Evolutionary conservation across 2,888 invertebrate genomes (phyloP).

Genomic region (Tubiluchus corallicola): DNA sequence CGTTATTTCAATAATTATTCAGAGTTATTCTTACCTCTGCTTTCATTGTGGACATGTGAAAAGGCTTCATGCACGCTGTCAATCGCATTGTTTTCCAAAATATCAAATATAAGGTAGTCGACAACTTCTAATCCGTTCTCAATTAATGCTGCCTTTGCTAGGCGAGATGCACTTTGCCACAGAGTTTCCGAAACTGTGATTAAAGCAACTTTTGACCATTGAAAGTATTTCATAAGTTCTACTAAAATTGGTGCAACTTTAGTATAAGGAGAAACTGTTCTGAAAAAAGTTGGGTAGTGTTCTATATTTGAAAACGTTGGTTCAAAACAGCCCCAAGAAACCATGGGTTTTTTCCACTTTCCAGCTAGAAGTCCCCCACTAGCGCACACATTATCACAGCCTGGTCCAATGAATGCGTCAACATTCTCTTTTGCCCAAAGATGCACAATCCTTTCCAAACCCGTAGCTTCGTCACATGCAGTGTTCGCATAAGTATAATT

Average conservation of each 20-base stretch:
- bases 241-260: neutral
- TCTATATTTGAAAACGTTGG: neutral
- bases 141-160: neutral
- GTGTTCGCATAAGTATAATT: neutral
- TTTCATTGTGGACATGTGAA: neutral
- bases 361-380: neutral
- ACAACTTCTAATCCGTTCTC: neutral
- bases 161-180: neutral
- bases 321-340: neutral
- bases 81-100: neutral
- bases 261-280: neutral
- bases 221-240: neutral
- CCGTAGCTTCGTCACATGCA: neutral
- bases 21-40: slow-evolving; percentile 3
- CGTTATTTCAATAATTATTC: too few species aligned
- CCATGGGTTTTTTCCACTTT: neutral
- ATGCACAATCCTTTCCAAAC: neutral
- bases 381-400: neutral
- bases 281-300: neutral
- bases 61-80: neutral
- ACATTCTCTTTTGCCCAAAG: neutral
- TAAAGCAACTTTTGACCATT: neutral
- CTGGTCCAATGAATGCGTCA: slow-evolving; percentile 1
- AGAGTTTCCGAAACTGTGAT: neutral
- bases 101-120: slow-evolving; percentile 3